Evolutionary conservation across 2,113 vertebrate species (phyloP), one percentile per base, ranked within the genome.

Genomic region (Cyphomyrus discorhynchus): DNA sequence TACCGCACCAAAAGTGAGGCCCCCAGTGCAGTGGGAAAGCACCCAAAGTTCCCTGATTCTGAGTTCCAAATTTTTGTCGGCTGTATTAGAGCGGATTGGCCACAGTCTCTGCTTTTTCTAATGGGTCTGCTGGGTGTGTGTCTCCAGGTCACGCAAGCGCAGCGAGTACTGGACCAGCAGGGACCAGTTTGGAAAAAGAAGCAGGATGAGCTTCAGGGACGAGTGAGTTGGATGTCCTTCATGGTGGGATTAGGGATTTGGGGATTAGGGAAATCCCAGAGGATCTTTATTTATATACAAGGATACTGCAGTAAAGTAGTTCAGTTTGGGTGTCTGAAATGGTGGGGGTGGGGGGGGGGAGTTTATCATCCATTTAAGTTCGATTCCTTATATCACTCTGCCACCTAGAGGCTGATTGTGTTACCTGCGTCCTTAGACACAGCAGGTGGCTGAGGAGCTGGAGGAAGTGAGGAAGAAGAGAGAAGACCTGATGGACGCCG

Each of bases 391-490:
- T 13, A 80, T 17, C 6, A 42, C 74, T 80, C 35, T 8, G 35
- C 74, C 74, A 39, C 74, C 74, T 80, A 19, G 74, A 8, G 74
- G 74, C 15, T 42, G 31, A 80, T 7, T 80, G 74, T 80, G 17
- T 17, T 17, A 11, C 31, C 27, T 88, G 62, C 62, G 27, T 74
- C 24, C 15, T 3, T n/a, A 90, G 83, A 70, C 45, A 70, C 27
- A 50, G 24, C 82, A 74, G 56, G 58, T 90, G 82, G 7, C 9
- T 85, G 91, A 92, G 89, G 74, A 31, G 0, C 90, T 94, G 88
- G 89, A 93, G 74, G 88, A 5, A 0, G 17, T 92, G 58, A 89
- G 82, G 10, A 86, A 86, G 86, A 93, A 95, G 89, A 94, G 89
- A 42, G 31, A 31, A 56, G 91, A 92, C 87, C 90, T 94, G 53